phyloP scores from a whole-genome alignment of 2,797 vertebrate genomes.

The Vespertilio murinus region DNA sequence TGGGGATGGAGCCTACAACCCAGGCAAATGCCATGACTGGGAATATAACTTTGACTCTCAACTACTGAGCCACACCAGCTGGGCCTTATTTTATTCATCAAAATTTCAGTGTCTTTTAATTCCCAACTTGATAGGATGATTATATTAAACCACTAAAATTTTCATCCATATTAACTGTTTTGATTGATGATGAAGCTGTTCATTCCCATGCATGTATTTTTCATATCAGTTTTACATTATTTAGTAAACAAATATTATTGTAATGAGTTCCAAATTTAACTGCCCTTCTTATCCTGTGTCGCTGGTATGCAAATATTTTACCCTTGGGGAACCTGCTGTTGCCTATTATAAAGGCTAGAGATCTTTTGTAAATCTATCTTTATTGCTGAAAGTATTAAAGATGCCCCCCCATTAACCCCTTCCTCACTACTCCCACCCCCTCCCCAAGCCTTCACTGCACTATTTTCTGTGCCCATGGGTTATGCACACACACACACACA shows the following conservation, averaged over 20 bases:
- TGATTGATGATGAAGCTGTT: not conserved
- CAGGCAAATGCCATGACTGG: too few relatives aligned
- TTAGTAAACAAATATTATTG: not conserved
- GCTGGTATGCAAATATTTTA: not conserved
- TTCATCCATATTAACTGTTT: not conserved
- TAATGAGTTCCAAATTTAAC: not conserved
- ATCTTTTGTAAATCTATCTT: not conserved
- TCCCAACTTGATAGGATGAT: not conserved
- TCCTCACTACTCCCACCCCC: not conserved
- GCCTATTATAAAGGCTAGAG: not conserved
- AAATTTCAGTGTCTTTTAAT: not conserved
- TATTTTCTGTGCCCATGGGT: not conserved
- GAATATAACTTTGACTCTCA: too few relatives aligned
- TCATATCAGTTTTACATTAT: conserved; percentile 25
- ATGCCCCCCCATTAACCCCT: not conserved
- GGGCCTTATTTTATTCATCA: not conserved
- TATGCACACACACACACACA: too few relatives aligned
- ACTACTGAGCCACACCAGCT: too few relatives aligned
- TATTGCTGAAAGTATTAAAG: not conserved
- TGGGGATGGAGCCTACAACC: too few relatives aligned
- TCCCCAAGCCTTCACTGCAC: not conserved
- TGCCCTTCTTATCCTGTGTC: not conserved
- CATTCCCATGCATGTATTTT: not conserved
- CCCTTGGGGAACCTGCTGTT: not conserved
- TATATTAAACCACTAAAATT: not conserved